These are phyloP conservation scores for Pseudopodoces humilis DNA, from an alignment of 2,113 vertebrate genomes.

Conservation along the genomic window DNA sequence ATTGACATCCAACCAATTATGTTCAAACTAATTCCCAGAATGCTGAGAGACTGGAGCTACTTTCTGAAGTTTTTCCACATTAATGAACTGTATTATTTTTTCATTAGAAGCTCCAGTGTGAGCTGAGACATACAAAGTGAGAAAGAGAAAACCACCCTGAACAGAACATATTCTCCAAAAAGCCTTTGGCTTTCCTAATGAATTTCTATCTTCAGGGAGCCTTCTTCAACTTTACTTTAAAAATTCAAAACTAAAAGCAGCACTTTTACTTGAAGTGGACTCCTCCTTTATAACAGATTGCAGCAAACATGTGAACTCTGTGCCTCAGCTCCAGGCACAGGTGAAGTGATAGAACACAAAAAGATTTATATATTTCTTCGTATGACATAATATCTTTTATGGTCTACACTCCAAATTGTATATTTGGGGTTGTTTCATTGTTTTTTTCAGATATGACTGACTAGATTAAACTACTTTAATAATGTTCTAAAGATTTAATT, in stretches of 20 bases:
- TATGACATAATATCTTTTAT: background rate
- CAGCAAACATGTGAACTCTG: background rate
- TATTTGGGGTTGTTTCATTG: background rate
- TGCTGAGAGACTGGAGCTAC: constrained; percentile 14
- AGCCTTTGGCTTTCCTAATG: constrained; percentile 27
- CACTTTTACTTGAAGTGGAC: background rate
- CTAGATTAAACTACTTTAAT: background rate
- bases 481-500: background rate
- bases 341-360: background rate
- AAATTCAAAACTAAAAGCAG: constrained; percentile 17
- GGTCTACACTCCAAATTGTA: background rate
- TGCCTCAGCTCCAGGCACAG: background rate
- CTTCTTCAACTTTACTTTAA: constrained; percentile 25
- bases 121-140: constrained; percentile 5
- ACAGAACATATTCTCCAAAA: constrained; percentile 17
- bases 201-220: constrained; percentile 20
- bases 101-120: constrained; percentile 45
- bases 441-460: background rate
- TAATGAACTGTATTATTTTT: constrained; percentile 67
- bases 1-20: constrained; percentile 65
- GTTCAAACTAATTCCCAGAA: constrained; percentile 61
- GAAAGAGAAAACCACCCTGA: background rate
- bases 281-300: background rate
- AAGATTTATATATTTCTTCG: background rate
- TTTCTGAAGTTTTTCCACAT: constrained; percentile 62